Base-by-base conservation (phyloP, 2,797 vertebrate species). In the Sorex maritimensis region DNA sequence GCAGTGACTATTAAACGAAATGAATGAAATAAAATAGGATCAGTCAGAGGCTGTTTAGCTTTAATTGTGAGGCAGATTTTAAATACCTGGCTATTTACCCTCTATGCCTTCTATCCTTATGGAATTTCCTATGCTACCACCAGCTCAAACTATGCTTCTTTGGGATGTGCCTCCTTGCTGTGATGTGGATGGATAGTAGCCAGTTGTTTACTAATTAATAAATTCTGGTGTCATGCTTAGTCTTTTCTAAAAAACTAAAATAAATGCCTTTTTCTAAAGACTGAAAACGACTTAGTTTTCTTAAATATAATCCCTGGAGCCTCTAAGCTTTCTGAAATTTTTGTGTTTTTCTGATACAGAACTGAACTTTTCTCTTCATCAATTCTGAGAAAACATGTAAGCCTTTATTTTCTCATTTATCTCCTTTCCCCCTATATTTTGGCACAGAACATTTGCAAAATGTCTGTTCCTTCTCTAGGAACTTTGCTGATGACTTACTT, bases 311-410 rank as follows among this genome's bases (percentile, higher is more conserved):
- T 13, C 81, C 67, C 26, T 90, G 68, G 15, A 74, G 41, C 80
- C n/a, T 73, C 49, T 90, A 78, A 85, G 17, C 9, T 69, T 92
- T 91, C 65, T 92, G n/a, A 67, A 80, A 74, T 65, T 46, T 52
- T 46, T 78, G 96, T 78, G 17, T 74, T 52, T 86, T 86, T 92
- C 44, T 89, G n/a, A 83, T 86, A 92, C 24, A 86, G 12, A 94
- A 88, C 90, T 86, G 52, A 85, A 94, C 79, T 2, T 86, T 34
- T 82, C 52, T 28, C n/a, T 61, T 94, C 2, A 34, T 11, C 61
- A 91, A 82, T 3, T 67, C 19, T 55, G 7, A 15, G 19, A 44
- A 69, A 73, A 52, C 81, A 3, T 67, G 26, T 86, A 46, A n/a
- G 17, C n/a, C 69, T 86, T 93, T 77, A 28, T 81, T 75, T 81